Conservation (phyloP, 2,888 invertebrate genomes). For the Polylopha cassiicola region DNA sequence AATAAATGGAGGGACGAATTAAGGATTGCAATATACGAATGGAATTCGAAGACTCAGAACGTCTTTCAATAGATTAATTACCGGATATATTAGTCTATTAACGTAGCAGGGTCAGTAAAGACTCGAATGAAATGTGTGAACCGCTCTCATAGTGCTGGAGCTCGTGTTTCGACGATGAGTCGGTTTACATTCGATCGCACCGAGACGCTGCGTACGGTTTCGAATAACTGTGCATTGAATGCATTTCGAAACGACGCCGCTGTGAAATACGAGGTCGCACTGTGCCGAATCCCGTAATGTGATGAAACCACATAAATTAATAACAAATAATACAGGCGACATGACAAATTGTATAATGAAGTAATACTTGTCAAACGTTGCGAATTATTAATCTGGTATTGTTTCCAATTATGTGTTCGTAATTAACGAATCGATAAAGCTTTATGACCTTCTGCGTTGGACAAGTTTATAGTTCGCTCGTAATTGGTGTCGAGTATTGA, state of each 20-base stretch:
- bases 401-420: too few species aligned
- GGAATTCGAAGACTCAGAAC: too few species aligned
- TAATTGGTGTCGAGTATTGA: constrained; percentile 46
- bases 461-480: constrained; percentile 64
- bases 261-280: constrained; percentile 71
- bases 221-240: constrained; percentile 67
- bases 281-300: constrained; percentile 61
- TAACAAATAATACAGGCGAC: constrained; percentile 22
- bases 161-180: constrained; percentile 29
- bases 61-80: too few species aligned
- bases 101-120: too few species aligned
- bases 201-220: constrained; percentile 35
- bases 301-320: constrained; percentile 56
- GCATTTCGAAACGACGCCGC: constrained; percentile 74
- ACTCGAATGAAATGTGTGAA: too few species aligned
- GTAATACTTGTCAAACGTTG: constrained; percentile 16
- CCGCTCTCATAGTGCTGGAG: too few species aligned
- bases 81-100: too few species aligned
- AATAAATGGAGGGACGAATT: too few species aligned
- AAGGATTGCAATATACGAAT: too few species aligned
- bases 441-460: constrained; percentile 61
- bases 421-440: constrained; percentile 5
- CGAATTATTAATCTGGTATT: constrained; percentile 2
- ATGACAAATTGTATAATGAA: constrained; percentile 20
- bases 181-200: constrained; percentile 56